Evolutionary conservation across 2,797 vertebrate genomes (phyloP).

Genomic region (Paramormyrops hopkinsi): DNA sequence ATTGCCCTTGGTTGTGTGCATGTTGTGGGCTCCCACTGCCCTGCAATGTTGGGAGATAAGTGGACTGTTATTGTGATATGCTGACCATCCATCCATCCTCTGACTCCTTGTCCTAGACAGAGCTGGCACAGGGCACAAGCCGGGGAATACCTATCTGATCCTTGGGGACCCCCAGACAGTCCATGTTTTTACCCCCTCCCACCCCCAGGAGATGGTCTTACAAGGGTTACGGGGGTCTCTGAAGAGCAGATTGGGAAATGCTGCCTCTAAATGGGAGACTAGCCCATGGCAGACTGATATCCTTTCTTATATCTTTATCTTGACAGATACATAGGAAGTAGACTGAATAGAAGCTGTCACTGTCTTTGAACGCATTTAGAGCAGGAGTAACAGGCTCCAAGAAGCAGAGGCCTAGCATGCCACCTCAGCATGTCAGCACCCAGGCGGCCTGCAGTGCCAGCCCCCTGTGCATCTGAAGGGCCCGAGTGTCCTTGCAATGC

Average conservation of each 20-base stretch:
- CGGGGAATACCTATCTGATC: neutral
- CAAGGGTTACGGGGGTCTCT: neutral
- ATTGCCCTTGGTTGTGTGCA: neutral
- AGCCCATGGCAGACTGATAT: neutral
- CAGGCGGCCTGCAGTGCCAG: neutral
- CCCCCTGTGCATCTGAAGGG: neutral
- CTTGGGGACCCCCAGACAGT: neutral
- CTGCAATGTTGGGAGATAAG: neutral
- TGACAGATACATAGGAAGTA: neutral
- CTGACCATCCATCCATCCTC: neutral
- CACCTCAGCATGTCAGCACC: neutral
- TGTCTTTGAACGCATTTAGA: neutral
- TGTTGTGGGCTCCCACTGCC: neutral
- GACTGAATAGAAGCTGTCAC: neutral
- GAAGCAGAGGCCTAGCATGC: neutral
- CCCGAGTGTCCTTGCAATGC: neutral
- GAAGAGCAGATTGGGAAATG: neutral
- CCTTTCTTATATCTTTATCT: neutral
- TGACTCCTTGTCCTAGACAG: neutral
- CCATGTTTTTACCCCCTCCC: neutral
- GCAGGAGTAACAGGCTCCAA: neutral
- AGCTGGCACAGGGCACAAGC: neutral
- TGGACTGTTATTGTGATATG: neutral
- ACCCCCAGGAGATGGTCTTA: neutral
- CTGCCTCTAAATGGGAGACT: neutral